phyloP scores from a whole-genome alignment of 2,888 invertebrate genomes.

The Bombylius major region DNA sequence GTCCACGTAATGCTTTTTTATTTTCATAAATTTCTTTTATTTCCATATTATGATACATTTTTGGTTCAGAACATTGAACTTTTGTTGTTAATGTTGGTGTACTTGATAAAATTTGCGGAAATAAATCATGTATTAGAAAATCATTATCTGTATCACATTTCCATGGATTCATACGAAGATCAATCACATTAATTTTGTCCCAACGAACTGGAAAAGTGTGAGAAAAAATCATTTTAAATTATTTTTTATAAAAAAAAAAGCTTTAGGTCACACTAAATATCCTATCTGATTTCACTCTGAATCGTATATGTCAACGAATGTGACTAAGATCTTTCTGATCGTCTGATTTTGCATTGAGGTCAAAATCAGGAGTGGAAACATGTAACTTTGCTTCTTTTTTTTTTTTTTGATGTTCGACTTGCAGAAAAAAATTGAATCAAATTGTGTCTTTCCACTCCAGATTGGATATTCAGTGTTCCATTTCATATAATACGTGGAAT shows the following conservation, averaged over 20 bases:
- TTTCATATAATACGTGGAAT: no score
- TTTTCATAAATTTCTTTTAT: constrained; percentile 45
- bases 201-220: constrained; percentile 46
- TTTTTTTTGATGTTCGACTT: no score
- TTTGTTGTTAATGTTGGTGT: constrained; percentile 21
- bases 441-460: no score
- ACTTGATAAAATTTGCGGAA: constrained; percentile 38
- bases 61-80: constrained; percentile 51
- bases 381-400: no score
- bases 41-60: constrained; percentile 47
- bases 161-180: constrained; percentile 62
- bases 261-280: background rate
- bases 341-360: no score
- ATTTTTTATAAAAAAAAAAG: background rate
- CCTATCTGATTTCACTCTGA: no score
- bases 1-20: constrained; percentile 49
- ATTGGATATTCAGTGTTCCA: no score
- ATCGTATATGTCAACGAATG: no score
- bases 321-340: no score
- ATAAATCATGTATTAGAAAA: constrained; percentile 57
- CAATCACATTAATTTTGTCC: constrained; percentile 52
- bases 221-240: no score
- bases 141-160: constrained; percentile 68
- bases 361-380: no score
- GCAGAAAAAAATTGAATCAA: no score